Base-by-base conservation (phyloP, 2,797 vertebrate species). In the Rhinichthys osculus region DNA sequence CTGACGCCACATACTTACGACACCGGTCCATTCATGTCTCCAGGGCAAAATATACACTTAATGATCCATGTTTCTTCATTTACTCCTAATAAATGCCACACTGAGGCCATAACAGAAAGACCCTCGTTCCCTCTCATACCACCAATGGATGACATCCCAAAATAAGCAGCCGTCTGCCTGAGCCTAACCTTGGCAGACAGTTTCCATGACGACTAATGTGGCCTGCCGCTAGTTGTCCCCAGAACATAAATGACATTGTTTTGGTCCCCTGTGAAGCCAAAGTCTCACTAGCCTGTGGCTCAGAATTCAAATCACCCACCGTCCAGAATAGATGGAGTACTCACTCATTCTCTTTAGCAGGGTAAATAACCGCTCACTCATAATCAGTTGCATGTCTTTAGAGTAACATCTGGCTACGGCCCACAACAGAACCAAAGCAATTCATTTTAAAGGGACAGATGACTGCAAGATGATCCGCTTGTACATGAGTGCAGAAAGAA, bases 161-260 rank as follows among this genome's bases (percentile, higher is more conserved):
- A 85, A 87, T 83, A 86, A 85, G 82, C 77, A 78, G 76, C 82
- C 72, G 38, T 83, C 89, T 88, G 86, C 78, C 86, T 57, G 57
- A 89, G 59, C 74, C 73, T 90, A 91, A 90, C 91, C 88, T 91
- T 84, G 81, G 81, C 66, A 40, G 87, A 76, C 90, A 81, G 92
- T 94, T 86, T 38, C 93, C 92, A 93, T 92, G 90, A 92, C 89
- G 93, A 95, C 93, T 82, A 88, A 67, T 59, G 71, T 88, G 83
- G 78, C 82, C 87, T 82, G 91, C 88, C 14, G 2, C 52, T 86
- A 86, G 76, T 16, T 87, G 73, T 85, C 85, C 83, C 50, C 78
- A 50, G 87, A 91, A 86, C 88, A 89, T 87, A 88, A 90, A 91
- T 89, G 87, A 90, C 89, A 78, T 81, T 21, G 82, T 87, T 89